A percentile compares a stretch with the other conserved stretches of the same genome.
phyloP scores from a whole-genome alignment of 2,797 vertebrate species.

The Pseudochromis fuscus region DNA sequence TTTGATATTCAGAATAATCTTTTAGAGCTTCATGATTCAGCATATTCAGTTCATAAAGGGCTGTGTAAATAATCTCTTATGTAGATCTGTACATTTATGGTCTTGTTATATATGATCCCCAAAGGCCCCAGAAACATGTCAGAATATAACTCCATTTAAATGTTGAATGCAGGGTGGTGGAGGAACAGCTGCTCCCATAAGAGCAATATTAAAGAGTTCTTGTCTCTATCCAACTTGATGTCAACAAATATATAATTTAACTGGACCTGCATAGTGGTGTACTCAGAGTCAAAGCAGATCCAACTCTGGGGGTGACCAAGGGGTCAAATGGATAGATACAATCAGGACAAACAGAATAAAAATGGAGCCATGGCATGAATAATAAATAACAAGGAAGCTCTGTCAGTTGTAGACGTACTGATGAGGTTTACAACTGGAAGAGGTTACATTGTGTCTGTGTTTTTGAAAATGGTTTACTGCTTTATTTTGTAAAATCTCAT shows the following conservation, averaged over 20 bases:
- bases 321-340: neutral
- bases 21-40: conserved; percentile 31
- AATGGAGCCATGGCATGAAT: neutral
- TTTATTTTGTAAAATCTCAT: too few species aligned
- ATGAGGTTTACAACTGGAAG: too few species aligned
- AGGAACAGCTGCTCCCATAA: neutral
- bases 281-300: neutral
- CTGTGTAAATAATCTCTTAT: neutral
- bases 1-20: conserved; percentile 31
- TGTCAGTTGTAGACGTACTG: too few species aligned
- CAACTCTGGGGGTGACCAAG: neutral
- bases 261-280: too few species aligned
- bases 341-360: neutral
- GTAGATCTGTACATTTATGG: neutral
- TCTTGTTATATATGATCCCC: neutral
- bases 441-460: too few species aligned
- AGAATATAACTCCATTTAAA: neutral
- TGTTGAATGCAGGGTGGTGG: neutral
- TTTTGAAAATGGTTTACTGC: too few species aligned
- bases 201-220: neutral
- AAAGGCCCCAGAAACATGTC: neutral
- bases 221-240: neutral
- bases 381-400: neutral
- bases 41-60: neutral
- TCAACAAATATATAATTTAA: neutral